Evolutionary conservation across 1,140 invertebrate genomes (phyloP).

Genomic region (Drosophila carrolli): DNA sequence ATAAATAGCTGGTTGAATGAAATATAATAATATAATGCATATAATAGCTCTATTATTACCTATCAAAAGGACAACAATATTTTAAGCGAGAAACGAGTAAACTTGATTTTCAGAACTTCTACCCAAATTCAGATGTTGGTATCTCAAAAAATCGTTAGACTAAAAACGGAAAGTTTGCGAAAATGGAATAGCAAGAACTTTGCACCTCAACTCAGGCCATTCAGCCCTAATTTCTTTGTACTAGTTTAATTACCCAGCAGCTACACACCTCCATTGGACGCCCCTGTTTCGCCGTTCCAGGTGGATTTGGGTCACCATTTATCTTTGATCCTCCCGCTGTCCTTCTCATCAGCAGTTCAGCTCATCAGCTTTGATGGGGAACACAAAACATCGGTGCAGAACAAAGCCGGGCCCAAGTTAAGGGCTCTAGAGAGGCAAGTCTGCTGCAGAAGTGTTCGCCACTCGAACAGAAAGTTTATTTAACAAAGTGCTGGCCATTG

Average conservation of each 20-base stretch:
- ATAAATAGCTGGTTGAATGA: too few relatives aligned
- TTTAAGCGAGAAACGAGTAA: neutral
- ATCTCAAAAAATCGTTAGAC: neutral
- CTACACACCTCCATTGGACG: neutral
- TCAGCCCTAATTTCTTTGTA: neutral
- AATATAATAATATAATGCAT: too few relatives aligned
- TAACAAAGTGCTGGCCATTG: conserved; percentile 72
- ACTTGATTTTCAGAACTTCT: neutral
- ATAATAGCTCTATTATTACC: too few relatives aligned
- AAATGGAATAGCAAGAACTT: neutral
- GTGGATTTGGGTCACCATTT: conserved; percentile 27
- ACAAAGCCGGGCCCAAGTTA: conserved; percentile 20
- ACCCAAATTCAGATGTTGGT: neutral
- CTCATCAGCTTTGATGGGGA: conserved; percentile 24
- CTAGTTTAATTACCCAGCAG: conserved; percentile 16
- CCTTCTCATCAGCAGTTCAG: conserved; percentile 12
- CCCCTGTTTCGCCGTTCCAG: neutral
- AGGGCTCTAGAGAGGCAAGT: conserved; percentile 43
- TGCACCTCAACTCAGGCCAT: neutral
- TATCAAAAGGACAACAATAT: neutral
- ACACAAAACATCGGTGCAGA: conserved; percentile 22
- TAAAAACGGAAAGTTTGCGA: neutral
- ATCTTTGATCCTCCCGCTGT: conserved; percentile 14
- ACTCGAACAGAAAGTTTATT: conserved; percentile 68
- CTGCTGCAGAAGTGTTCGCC: conserved; percentile 34